Evolutionary conservation across 2,888 invertebrate species (phyloP), one percentile per base, ranked within the genome.

Genomic region (Metacarcinus magister): DNA sequence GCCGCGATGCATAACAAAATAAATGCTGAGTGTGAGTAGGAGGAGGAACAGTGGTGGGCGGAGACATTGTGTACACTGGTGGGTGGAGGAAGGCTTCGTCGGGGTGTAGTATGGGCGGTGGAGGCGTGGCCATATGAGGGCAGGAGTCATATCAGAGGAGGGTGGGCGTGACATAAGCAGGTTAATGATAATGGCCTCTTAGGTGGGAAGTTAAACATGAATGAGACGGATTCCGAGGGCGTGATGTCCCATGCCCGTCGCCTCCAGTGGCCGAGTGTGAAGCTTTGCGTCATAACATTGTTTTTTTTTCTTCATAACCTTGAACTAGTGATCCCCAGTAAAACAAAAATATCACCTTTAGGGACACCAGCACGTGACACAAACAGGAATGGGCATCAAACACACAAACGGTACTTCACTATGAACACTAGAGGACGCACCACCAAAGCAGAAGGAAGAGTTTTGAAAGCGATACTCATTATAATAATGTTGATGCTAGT

Each of bases 161-260:
- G 67, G 2, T 67, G 67, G 67, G 67, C 67, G 67, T 67, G 67
- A 67, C 67, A 67, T 67, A n/a, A 67, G 67, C 67, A 67, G 67
- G 67, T 67, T n/a, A 67, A 19, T 67, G 67, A 67, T 67, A 67
- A 67, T 23, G 67, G 67, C 67, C 67, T 67, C 67, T 23, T 67
- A 54, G 67, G n/a, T 67, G 67, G 67, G 67, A 67, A 10, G 67
- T 19, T 67, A 67, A 67, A 67, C 67, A 67, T 5, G 67, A 23
- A 67, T 67, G 67, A 67, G 67, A 67, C 67, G 23, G 67, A 67
- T 67, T 67, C 67, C 67, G 4, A 16, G n/a, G 67, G 67, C 19
- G n/a, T 67, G n/a, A 67, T 67, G 67, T 23, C 67, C 5, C 67
- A 67, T 67, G 67, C 67, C 23, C 23, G 19, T 10, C 19, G n/a